Percentiles rank a stretch among this genome's conserved stretches.
Conservation (phyloP, 2,113 vertebrate species). For the Heterochromis multidens region DNA sequence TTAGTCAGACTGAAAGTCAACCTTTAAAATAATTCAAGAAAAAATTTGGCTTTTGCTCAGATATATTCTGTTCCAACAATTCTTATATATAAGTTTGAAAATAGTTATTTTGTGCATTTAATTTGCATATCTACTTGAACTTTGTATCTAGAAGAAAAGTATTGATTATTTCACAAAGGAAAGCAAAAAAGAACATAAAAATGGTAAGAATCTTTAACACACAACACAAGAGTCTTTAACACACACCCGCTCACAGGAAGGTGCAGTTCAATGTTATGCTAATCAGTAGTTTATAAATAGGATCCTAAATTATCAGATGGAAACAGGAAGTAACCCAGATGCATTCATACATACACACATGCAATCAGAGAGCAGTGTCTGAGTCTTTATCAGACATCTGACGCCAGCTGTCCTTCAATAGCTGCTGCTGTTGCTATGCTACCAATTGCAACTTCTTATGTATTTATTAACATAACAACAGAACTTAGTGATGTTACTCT, state of each 20-base stretch:
- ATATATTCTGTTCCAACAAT: too few relatives aligned
- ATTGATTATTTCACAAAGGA: not conserved
- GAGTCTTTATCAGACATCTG: conserved; percentile 21
- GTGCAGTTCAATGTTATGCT: conserved; percentile 35
- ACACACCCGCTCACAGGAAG: conserved; percentile 2
- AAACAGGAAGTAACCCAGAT: conserved; percentile 50
- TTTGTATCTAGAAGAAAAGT: not conserved
- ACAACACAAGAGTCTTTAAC: not conserved
- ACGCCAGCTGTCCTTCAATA: conserved; percentile 46
- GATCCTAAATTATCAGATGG: conserved; percentile 31
- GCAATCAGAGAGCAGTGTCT: conserved; percentile 26
- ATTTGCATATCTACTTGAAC: not conserved
- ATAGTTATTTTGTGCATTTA: not conserved
- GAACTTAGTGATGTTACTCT: not conserved
- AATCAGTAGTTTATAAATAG: conserved; percentile 62
- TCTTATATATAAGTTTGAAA: not conserved
- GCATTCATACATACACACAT: conserved; percentile 10
- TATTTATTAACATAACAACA: not conserved
- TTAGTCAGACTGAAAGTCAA: too few relatives aligned
- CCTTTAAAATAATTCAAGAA: too few relatives aligned
- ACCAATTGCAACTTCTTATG: not conserved
- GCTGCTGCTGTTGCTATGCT: conserved; percentile 2
- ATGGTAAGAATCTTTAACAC: not conserved
- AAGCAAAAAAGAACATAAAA: not conserved
- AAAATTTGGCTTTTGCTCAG: too few relatives aligned